Conservation (phyloP, 1,140 invertebrate genomes). For the Rhynchophorus ferrugineus region DNA sequence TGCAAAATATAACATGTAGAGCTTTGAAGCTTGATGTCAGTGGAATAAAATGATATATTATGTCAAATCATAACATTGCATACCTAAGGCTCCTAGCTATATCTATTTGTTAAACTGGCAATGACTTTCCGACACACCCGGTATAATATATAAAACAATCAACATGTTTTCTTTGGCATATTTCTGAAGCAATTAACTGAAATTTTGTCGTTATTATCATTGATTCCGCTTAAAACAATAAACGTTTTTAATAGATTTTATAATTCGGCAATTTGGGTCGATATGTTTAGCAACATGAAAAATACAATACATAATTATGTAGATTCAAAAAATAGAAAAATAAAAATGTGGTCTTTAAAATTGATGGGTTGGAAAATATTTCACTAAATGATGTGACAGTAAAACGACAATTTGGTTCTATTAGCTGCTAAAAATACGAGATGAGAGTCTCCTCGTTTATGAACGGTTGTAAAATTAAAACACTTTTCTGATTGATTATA, state of each 20-base stretch:
- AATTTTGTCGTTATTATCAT: neutral
- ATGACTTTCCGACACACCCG: neutral
- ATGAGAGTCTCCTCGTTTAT: neutral
- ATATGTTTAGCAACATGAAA: neutral
- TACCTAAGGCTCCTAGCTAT: no score
- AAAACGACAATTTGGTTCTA: constrained; percentile 1
- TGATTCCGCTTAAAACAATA: neutral
- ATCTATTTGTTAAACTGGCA: no score
- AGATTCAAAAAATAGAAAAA: neutral
- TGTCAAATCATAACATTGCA: no score
- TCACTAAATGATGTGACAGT: constrained; percentile 4
- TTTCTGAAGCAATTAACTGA: neutral
- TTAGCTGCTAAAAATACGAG: constrained; percentile 2
- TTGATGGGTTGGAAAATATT: constrained; percentile 4
- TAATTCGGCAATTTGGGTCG: neutral
- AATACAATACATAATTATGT: constrained; percentile 4
- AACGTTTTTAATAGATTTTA: neutral
- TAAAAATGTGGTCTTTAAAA: constrained; percentile 1
- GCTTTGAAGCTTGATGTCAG: no score
- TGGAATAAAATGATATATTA: no score
- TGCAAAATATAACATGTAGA: no score
- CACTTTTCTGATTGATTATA: neutral
- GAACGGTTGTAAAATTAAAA: neutral
- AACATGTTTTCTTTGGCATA: neutral
- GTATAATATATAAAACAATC: neutral